These are phyloP conservation scores for Ceratosolen fusciceps DNA, from an alignment of 1,140 invertebrate genomes.

Conservation along the genomic window DNA sequence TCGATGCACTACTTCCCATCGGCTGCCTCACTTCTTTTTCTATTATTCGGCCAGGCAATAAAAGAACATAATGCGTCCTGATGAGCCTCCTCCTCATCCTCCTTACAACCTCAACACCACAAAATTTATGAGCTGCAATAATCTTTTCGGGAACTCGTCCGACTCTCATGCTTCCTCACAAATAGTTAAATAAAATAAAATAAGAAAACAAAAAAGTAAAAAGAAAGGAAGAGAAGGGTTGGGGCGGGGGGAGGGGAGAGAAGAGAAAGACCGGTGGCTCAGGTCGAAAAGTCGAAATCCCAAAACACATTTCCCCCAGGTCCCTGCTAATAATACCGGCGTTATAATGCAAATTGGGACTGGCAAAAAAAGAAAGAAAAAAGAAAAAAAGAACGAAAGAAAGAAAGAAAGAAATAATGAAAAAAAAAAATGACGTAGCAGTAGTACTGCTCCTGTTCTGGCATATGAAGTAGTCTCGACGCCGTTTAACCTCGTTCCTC, in stretches of 20 bases:
- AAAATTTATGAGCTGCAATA: neutral
- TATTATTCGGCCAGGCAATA: neutral
- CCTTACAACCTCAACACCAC: too few relatives aligned
- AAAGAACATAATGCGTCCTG: neutral
- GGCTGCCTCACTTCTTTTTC: too few relatives aligned
- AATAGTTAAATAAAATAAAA: too few relatives aligned
- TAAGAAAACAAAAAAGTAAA: too few relatives aligned
- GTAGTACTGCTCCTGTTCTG: too few relatives aligned
- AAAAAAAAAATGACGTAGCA: neutral
- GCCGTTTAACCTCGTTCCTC: too few relatives aligned
- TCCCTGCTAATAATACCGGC: neutral
- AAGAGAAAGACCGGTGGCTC: neutral
- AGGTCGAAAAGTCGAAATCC: neutral
- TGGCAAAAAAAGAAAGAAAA: neutral
- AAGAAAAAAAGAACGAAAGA: neutral
- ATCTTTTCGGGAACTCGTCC: neutral
- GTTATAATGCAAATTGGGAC: constrained; percentile 49
- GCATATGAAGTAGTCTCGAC: too few relatives aligned
- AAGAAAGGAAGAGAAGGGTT: too few relatives aligned
- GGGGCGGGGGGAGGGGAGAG: too few relatives aligned
- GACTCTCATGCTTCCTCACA: neutral
- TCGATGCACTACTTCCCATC: too few relatives aligned
- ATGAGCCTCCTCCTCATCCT: neutral
- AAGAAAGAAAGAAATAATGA: neutral
- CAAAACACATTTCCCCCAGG: neutral